These are phyloP conservation scores for Acanthornis magna DNA, from an alignment of 2,797 vertebrate species.

Conservation along the genomic window DNA sequence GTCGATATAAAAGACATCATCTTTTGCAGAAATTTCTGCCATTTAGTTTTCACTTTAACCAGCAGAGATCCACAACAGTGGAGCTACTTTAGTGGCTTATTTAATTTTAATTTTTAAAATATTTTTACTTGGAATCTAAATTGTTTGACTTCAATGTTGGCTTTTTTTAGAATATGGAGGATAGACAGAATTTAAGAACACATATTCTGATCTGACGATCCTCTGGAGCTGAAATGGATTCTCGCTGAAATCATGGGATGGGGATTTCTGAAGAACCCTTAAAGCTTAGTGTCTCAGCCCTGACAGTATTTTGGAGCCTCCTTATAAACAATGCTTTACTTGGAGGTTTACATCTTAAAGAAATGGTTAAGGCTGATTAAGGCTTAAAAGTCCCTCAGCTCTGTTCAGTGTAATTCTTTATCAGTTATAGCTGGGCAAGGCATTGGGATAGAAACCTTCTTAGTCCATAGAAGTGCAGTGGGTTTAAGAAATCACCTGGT, in stretches of 20 bases:
- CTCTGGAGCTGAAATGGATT: neutral
- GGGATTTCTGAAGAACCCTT: neutral
- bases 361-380: no score
- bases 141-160: neutral
- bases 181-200: neutral
- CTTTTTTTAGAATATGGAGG: neutral
- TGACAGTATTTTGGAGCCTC: neutral
- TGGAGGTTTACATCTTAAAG: neutral
- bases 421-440: neutral
- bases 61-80: neutral
- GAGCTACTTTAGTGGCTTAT: neutral
- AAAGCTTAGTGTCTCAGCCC: neutral
- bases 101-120: neutral
- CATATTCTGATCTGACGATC: neutral
- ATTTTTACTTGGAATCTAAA: neutral
- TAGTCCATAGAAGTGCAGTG: neutral
- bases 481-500: neutral
- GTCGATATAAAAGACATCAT: neutral
- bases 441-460: neutral
- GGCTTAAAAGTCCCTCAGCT: neutral
- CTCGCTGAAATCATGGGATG: neutral
- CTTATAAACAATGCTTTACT: neutral
- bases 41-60: neutral
- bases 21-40: neutral
- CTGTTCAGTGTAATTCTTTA: rapidly evolving